These are phyloP conservation scores for Saccostrea cuccullata DNA, from an alignment of 1,140 invertebrate species.

Conservation along the genomic window DNA sequence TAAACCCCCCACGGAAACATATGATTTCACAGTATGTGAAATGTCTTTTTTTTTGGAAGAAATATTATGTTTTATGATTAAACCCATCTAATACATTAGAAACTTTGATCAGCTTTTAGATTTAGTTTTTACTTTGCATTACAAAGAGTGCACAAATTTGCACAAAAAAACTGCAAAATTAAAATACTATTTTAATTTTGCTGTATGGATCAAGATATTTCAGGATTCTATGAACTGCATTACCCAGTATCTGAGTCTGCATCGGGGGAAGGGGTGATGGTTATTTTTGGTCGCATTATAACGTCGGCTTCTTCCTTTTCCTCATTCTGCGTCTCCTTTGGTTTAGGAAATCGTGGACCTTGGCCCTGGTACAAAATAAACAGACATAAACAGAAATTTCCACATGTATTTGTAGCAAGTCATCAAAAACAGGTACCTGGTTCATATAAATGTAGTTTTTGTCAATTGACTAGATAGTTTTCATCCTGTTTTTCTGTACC, in stretches of 20 bases:
- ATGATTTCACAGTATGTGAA: no score
- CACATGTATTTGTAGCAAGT: neutral
- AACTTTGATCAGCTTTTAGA: no score
- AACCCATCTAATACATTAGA: no score
- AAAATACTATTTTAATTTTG: no score
- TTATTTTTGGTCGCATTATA: slow-evolving; percentile 5
- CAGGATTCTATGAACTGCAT: neutral
- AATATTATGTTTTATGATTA: no score
- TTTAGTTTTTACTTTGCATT: no score
- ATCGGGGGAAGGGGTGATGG: neutral
- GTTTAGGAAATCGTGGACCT: slow-evolving; percentile 11
- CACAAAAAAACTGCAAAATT: no score
- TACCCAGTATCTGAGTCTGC: neutral
- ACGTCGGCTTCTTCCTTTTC: neutral
- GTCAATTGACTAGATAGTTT: neutral
- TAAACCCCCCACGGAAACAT: no score
- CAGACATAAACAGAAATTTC: neutral
- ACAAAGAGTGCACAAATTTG: no score
- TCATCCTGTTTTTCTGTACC: neutral
- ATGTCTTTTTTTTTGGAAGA: no score
- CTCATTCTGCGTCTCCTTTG: neutral
- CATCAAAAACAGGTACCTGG: neutral
- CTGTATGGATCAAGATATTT: no score
- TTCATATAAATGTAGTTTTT: neutral
- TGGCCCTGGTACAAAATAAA: neutral